Evolutionary conservation across 2,113 vertebrate genomes (phyloP), one percentile per base, ranked within the genome.

Genomic region (Aleadryas rufinucha): DNA sequence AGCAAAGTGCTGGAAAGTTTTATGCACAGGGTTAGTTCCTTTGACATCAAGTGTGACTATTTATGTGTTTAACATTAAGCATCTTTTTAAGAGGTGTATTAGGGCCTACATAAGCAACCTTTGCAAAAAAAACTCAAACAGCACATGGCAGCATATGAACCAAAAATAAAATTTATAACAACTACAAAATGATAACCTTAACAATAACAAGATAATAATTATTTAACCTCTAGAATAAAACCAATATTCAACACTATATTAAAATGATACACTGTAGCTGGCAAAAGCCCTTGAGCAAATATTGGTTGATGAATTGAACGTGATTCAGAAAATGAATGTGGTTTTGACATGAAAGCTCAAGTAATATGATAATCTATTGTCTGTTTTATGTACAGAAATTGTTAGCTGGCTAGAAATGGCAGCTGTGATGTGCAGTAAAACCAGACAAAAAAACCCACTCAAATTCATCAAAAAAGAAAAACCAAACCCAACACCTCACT

Each of bases 281-380:
- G 92, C 76, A 96, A 96, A 96, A 95, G 83, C 90, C 92, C 90
- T 91, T 89, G 83, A 95, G 83, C 76, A 95, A 96, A 96, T 96
- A 92, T 35, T 84, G 72, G 69, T 65, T 97, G 94, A 97, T 95
- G 86, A 97, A 96, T 95, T 95, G 92, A 96, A 96, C 2, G 3
- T 84, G 86, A 92, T 95, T 95, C 92, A 94, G 95, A 94, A 96
- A 96, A 96, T 93, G 84, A 96, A 95, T 96, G 92, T 84, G 93
- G 61, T 93, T 96, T 96, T 95, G 89, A 96, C 95, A 90, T 87
- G 88, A 97, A 96, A 92, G 92, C 92, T 93, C 76, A 72, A 93
- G 69, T 89, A 92, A 95, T 84, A 84, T 39, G 84, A 95, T 93
- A 95, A 94, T 92, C 92, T 88, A 90, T 95, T 89, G 82, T 94